Base-by-base conservation (phyloP, 2,888 invertebrate species). In the Anthoptus insignis region DNA sequence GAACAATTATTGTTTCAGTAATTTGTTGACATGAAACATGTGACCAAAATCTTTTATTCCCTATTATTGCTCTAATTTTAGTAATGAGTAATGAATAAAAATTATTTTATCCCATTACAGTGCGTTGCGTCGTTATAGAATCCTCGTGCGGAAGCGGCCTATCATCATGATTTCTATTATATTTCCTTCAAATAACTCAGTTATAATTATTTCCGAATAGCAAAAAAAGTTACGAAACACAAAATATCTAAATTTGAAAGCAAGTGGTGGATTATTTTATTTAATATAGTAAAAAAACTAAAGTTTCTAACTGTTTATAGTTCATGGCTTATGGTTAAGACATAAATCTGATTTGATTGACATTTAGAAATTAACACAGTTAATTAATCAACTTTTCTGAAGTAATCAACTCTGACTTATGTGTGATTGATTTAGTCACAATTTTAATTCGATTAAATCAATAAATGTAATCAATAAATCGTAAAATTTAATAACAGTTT, bases 291-390 rank as follows among this genome's bases (percentile, higher is more conserved):
- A 59, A 39, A 21, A 37, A 59, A 39, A 27, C 45, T 56, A 16
- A 39, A 54, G 14, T 67, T 67, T 63, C 60, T 60, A 65, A 59
- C 47, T 49, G 37, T 59, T 59, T 52, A n/a, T 27, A 52, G 59
- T 59, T 59, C 59, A 59, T 50, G 59, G 60, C 52, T 52, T 52
- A 32, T 22, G n/a, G 47, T 47, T 47, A 24, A 47, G 19, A 42
- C 29, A 24, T 52, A 50, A 53, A 42, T 42, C 52, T 59, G 29
- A 60, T 60, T 60, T 32, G 14, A 53, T 22, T 53, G 39, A 37
- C 39, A 32, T 53, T 53, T 52, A 60, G 19, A 29, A 39, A 52
- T 42, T 59, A 59, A 27, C 49, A 32, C 34, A 24, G 11, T n/a
- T 52, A 52, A 59, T 59, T 59, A 59, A 27, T 13, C 21, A 16